Evolutionary conservation across 2,113 vertebrate species (phyloP).

Genomic region (Alexandromys fortis): DNA sequence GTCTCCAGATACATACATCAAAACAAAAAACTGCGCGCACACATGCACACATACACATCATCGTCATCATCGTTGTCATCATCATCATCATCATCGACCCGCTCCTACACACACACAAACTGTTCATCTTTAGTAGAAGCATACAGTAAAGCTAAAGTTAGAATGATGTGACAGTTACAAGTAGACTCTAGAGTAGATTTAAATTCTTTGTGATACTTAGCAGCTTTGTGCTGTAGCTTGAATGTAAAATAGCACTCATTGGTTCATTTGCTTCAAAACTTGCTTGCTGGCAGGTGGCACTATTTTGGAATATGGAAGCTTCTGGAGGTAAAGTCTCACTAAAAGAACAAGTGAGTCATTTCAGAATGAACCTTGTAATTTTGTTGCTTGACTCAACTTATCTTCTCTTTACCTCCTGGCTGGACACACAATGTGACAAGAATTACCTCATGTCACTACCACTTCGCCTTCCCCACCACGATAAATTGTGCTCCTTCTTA

Average conservation of each 20-base stretch:
- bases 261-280: background rate
- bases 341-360: background rate
- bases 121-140: constrained; percentile 36
- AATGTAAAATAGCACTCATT: background rate
- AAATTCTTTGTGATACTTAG: constrained; percentile 21
- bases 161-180: background rate
- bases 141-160: background rate
- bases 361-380: background rate
- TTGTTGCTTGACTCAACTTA: background rate
- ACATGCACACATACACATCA: background rate
- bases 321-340: background rate
- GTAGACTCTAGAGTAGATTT: constrained; percentile 14
- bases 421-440: background rate
- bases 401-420: background rate
- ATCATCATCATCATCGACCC: background rate
- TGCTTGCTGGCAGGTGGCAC: background rate
- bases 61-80: too few species aligned
- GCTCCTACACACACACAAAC: background rate
- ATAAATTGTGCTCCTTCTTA: background rate
- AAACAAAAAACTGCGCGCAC: background rate
- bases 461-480: background rate
- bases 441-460: too few species aligned
- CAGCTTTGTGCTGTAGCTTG: background rate
- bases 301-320: background rate
- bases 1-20: background rate